Conservation (phyloP, 2,113 vertebrate genomes). For the Pelodiscus sinensis region DNA sequence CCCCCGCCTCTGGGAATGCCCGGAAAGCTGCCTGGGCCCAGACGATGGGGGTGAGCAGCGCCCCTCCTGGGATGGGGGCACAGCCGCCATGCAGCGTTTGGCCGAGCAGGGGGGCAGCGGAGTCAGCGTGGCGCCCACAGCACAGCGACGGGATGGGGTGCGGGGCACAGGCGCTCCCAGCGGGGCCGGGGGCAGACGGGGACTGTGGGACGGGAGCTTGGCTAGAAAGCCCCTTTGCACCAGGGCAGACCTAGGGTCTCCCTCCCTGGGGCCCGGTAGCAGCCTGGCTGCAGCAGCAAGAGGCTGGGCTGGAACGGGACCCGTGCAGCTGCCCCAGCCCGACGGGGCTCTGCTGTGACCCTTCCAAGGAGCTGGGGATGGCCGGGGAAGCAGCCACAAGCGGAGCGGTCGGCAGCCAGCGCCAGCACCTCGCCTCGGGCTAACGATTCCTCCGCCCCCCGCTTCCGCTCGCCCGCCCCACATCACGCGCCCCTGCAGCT, state of each 20-base stretch:
- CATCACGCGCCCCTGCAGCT: rapidly evolving
- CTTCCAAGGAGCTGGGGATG: background rate
- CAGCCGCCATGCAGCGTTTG: no score
- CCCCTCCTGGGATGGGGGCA: background rate
- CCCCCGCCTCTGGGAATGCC: no score
- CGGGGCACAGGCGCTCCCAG: no score
- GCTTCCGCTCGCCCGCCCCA: background rate
- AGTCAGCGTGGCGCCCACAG: background rate
- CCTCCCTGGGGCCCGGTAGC: no score
- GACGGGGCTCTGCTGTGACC: background rate
- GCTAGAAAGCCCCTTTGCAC: background rate
- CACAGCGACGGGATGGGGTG: no score
- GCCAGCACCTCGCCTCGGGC: background rate
- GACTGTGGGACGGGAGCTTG: background rate
- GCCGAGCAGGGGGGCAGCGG: background rate
- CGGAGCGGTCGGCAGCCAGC: background rate
- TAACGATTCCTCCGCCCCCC: background rate
- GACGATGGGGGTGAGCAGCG: background rate
- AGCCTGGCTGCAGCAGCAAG: no score
- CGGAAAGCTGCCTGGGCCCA: no score
- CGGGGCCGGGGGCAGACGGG: no score
- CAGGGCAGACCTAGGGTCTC: no score
- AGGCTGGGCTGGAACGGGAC: no score
- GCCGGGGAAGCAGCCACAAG: background rate
- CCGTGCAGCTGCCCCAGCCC: no score